phyloP scores from a whole-genome alignment of 2,797 vertebrate species.

The Pseudochirops cupreus region DNA sequence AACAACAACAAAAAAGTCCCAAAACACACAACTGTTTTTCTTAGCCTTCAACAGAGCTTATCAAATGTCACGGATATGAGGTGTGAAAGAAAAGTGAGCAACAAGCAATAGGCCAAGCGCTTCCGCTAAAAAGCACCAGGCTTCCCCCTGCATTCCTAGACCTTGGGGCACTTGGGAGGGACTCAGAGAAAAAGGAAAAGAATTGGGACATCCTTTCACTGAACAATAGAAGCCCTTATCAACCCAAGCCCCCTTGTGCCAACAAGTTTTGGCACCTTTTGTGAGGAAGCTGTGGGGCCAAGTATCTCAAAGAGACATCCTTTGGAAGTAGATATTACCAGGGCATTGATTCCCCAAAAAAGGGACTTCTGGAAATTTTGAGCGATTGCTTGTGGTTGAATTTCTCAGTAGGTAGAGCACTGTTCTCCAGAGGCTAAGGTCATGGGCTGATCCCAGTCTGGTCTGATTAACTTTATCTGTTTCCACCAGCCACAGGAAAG shows the following conservation, averaged over 20 bases:
- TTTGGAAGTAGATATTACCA: not conserved
- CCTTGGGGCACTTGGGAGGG: not conserved
- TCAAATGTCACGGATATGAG: not conserved
- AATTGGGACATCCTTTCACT: not conserved
- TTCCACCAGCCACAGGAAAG: conserved; percentile 7
- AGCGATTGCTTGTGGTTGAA: not conserved
- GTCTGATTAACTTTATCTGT: not conserved
- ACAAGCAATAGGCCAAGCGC: not conserved
- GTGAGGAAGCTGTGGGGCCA: not conserved
- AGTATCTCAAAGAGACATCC: not conserved
- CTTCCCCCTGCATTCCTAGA: not conserved
- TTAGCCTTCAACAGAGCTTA: accelerated
- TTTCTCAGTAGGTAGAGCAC: not conserved
- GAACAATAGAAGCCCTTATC: not conserved
- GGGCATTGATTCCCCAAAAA: not conserved
- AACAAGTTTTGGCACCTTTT: not conserved
- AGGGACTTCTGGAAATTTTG: not conserved
- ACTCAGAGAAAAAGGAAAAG: not conserved
- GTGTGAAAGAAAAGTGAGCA: not conserved
- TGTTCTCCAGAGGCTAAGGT: not conserved
- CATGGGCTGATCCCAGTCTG: not conserved
- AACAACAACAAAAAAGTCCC: not conserved
- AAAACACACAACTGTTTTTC: not conserved
- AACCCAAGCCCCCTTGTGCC: not conserved
- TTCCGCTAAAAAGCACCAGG: not conserved